Evolutionary conservation across 1,140 invertebrate species (phyloP).

Genomic region (Zaprionus nigranus): DNA sequence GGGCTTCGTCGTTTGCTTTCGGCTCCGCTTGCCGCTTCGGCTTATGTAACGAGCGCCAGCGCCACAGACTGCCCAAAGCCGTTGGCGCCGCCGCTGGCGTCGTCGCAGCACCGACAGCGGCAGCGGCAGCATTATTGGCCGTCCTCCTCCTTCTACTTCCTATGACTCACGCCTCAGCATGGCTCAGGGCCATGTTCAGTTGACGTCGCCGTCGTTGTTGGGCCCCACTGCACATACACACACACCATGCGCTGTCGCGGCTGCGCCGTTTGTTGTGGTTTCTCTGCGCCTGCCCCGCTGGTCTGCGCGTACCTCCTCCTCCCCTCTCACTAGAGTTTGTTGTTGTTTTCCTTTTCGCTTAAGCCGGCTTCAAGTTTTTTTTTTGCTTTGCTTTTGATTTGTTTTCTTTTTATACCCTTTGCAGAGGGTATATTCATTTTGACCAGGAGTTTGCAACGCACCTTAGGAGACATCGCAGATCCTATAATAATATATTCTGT

Average conservation of each 20-base stretch:
- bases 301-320: too few relatives aligned
- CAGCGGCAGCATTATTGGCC: not conserved
- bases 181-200: slow-evolving; percentile 41
- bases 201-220: slow-evolving; percentile 13
- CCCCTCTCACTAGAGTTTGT: not conserved
- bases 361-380: slow-evolving; percentile 67
- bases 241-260: slow-evolving; percentile 26
- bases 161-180: slow-evolving; percentile 56
- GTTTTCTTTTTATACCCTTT: slow-evolving; percentile 20
- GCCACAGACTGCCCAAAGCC: slow-evolving; percentile 34
- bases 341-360: slow-evolving; percentile 43
- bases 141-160: slow-evolving; percentile 17
- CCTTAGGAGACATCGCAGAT: too few relatives aligned
- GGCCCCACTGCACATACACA: not conserved
- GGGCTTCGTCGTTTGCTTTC: slow-evolving; percentile 7
- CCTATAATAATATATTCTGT: too few relatives aligned
- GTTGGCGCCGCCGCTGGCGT: slow-evolving; percentile 57
- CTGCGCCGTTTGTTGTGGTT: slow-evolving; percentile 75
- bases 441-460: too few relatives aligned
- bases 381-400: slow-evolving; percentile 40
- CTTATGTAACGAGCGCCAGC: slow-evolving; percentile 67
- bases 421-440: too few relatives aligned
- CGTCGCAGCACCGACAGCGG: slow-evolving; percentile 15
- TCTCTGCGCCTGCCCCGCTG: slow-evolving; percentile 37
- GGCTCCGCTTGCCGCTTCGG: slow-evolving; percentile 34